Base-by-base conservation (phyloP, 2,888 invertebrate species). In the Lissocephala sabroskyi region DNA sequence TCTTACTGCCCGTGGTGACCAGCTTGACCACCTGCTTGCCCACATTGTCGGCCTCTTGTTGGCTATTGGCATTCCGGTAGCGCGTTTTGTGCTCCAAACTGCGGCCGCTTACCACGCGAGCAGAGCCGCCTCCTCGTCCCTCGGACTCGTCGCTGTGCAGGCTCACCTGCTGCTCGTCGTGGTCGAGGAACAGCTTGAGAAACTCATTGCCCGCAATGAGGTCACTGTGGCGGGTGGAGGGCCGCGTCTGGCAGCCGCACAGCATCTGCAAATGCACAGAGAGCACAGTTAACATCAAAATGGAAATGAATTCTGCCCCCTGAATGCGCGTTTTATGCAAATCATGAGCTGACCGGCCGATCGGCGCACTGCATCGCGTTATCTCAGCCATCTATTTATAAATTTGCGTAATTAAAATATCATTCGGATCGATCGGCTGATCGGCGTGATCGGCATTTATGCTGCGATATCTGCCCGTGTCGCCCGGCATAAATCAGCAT, bases 191-290 rank as follows among this genome's bases (percentile, higher is more conserved):
- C 46, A 83, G 52, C 52, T 83, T 82, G 23, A 83, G 73, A 60
- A 83, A 83, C 62, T 83, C 84, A 70, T 81, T 80, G 49, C 83
- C 83, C 50, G 80, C 79, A 57, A 83, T 82, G 64, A 83, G 70
- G 62, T 82, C 83, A 66, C 79, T 80, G 32, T 70, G 67, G 9
- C 68, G 62, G 35, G 13, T n/a, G 13, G 61, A 59, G 23, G 79
- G 62, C 37, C 71, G 65, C 41, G 78, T 45, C 32, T 71, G 62
- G 5, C 45, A 46, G 45, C 65, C 52, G 60, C 56, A 59, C 79
- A 80, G 52, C 79, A 80, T 80, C 80, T 80, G 66, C 47, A 55
- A 56, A 26, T 32, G 16, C 30, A n/a, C 14, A 32, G 32, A 41
- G 16, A 41, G 26, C n/a, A n/a, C n/a, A n/a, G n/a, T n/a, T n/a